Conservation (phyloP, 2,888 invertebrate species). For the Perizoma flavofasciatum region DNA sequence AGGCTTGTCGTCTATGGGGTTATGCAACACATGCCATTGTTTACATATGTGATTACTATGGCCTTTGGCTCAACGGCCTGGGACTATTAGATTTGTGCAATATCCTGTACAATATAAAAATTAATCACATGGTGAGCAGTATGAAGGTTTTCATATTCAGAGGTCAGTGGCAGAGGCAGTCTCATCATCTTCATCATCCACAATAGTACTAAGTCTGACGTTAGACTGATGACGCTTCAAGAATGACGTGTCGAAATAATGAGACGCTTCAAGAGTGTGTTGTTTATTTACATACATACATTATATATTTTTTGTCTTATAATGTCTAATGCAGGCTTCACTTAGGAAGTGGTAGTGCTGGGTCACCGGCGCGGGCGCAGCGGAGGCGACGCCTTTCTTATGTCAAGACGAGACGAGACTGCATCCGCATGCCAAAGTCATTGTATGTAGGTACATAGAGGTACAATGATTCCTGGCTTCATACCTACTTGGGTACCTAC, state of each 20-base stretch:
- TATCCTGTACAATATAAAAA: neutral
- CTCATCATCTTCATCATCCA: too few species aligned
- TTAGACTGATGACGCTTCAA: too few species aligned
- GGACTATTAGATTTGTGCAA: slow-evolving; percentile 17
- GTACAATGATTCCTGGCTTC: neutral
- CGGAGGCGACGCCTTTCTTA: slow-evolving; percentile 5
- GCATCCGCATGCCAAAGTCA: slow-evolving; percentile 10
- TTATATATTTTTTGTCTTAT: too few species aligned
- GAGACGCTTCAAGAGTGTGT: too few species aligned
- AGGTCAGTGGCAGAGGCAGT: too few species aligned
- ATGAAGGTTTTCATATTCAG: too few species aligned
- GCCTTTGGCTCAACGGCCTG: slow-evolving; percentile 9
- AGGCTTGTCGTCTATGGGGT: slow-evolving; percentile 6
- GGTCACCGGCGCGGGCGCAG: slow-evolving; percentile 1
- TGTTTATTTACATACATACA: too few species aligned
- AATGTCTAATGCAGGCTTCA: neutral
- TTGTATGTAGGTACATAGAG: neutral
- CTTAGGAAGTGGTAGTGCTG: slow-evolving; percentile 9
- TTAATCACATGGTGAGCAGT: too few species aligned
- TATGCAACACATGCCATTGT: slow-evolving; percentile 22
- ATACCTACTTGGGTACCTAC: too few species aligned
- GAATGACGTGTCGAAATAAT: too few species aligned
- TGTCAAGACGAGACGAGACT: neutral
- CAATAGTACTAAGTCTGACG: too few species aligned
- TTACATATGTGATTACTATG: slow-evolving; percentile 1